Conservation (phyloP, 2,797 vertebrate genomes). For the Garrulus glandarius region DNA sequence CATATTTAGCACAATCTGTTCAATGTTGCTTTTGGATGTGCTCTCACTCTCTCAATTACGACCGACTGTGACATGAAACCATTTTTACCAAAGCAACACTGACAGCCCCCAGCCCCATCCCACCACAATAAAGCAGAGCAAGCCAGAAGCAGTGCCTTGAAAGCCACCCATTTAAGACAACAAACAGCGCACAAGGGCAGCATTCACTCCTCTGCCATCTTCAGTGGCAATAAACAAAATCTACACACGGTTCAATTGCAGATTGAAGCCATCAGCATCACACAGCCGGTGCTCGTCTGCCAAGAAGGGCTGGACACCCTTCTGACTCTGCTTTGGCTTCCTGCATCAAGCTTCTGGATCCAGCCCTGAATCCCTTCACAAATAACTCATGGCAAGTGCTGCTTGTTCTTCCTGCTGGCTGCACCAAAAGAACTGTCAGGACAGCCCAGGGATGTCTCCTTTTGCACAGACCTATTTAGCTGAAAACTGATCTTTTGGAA, state of each 20-base stretch:
- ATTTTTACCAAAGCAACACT: neutral
- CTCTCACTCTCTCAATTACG: neutral
- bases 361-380: neutral
- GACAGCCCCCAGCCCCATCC: neutral
- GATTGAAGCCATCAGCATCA: neutral
- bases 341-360: neutral
- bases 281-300: neutral
- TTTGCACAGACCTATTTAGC: neutral
- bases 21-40: neutral
- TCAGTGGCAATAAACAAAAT: neutral
- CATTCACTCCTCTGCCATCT: neutral
- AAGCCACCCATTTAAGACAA: neutral
- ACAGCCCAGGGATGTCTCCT: neutral
- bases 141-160: accelerated
- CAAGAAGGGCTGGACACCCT: neutral
- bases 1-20: neutral
- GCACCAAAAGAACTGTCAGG: neutral
- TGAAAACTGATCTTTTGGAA: neutral
- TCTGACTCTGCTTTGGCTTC: neutral
- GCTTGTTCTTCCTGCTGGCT: neutral
- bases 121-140: neutral
- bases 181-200: neutral
- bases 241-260: accelerated
- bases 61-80: neutral
- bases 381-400: neutral